A percentile compares a stretch with the other conserved stretches of the same genome.
Evolutionary conservation across 2,113 vertebrate species (phyloP).

Genomic region (Cephalopholis sonnerati): DNA sequence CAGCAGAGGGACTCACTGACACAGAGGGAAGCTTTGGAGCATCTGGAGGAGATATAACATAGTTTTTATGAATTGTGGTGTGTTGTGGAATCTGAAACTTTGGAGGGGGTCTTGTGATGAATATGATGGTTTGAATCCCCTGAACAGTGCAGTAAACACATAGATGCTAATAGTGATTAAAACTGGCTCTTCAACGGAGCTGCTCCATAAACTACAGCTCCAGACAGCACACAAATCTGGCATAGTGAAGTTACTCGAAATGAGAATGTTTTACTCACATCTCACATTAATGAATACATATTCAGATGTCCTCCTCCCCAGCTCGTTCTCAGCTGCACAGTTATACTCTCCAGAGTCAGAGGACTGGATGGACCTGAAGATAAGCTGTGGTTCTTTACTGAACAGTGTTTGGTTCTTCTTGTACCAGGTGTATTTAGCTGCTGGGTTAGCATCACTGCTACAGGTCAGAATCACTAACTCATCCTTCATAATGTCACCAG

Average conservation of each 20-base stretch:
- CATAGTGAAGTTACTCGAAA: background rate
- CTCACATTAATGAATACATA: conserved; percentile 20
- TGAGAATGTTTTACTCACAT: conserved; percentile 32
- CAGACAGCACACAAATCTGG: background rate
- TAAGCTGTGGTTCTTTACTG: background rate
- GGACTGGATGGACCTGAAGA: background rate
- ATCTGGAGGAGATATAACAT: too few species aligned
- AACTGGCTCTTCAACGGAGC: too few species aligned
- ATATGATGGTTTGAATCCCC: background rate
- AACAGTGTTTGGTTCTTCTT: background rate
- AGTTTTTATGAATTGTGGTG: background rate
- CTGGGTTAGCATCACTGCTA: background rate
- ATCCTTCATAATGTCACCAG: background rate
- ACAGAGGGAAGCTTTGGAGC: too few species aligned
- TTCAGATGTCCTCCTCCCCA: background rate
- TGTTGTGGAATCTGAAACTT: background rate
- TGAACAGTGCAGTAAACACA: background rate
- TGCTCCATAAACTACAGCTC: background rate
- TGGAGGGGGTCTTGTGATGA: background rate
- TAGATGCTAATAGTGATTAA: background rate
- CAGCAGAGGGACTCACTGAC: too few species aligned
- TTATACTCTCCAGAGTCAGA: conserved; percentile 45
- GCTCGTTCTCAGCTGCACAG: conserved; percentile 41
- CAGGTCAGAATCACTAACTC: conserved; percentile 12
- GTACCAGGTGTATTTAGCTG: background rate